Percentiles rank a stretch among this genome's conserved stretches.
phyloP scores from a whole-genome alignment of 1,140 invertebrate genomes.

The Ceratitis capitata region DNA sequence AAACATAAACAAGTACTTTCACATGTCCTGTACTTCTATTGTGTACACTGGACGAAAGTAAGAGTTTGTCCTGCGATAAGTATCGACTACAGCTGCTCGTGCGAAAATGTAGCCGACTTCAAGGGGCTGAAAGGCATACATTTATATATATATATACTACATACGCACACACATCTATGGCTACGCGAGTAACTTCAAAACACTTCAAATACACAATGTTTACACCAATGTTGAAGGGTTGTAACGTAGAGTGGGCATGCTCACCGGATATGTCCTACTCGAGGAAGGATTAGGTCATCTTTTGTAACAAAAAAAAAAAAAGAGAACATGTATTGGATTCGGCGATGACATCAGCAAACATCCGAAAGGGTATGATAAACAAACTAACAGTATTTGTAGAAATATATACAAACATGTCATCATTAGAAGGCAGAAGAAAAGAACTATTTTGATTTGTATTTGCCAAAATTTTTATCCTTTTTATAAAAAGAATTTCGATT shows the following conservation, averaged over 20 bases:
- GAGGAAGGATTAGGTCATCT: slow-evolving; percentile 53
- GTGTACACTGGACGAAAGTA: not conserved
- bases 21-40: not conserved
- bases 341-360: slow-evolving; percentile 64
- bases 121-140: no score
- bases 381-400: no score
- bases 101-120: slow-evolving; percentile 1
- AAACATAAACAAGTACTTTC: not conserved
- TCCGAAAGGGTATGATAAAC: not conserved
- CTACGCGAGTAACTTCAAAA: not conserved
- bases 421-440: not conserved
- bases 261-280: slow-evolving; percentile 15
- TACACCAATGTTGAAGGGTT: not conserved
- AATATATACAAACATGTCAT: no score
- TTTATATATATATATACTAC: no score
- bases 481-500: no score
- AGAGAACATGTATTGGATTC: no score
- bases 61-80: not conserved
- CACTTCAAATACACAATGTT: not conserved
- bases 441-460: not conserved
- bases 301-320: slow-evolving; percentile 28
- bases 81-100: not conserved
- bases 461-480: not conserved
- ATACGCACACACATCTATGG: not conserved
- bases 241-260: not conserved